These are phyloP conservation scores for Ceratina calcarata DNA, from an alignment of 1,140 invertebrate genomes.

Conservation along the genomic window DNA sequence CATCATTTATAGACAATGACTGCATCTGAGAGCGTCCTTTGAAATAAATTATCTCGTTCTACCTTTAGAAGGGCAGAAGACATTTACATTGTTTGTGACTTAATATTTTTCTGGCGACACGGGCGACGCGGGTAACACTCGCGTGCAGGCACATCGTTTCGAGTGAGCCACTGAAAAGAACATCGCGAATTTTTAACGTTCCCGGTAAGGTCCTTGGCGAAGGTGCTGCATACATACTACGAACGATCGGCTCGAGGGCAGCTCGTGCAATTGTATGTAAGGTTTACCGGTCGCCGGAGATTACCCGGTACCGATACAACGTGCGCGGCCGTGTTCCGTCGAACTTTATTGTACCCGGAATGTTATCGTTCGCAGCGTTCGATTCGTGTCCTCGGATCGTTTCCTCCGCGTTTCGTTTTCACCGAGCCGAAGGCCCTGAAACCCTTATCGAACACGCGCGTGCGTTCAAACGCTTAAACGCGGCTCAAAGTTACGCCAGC, in stretches of 20 bases:
- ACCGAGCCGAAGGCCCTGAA: background rate
- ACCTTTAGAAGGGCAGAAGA: no score
- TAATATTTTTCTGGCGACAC: background rate
- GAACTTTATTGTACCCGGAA: slow-evolving; percentile 46
- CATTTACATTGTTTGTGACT: no score
- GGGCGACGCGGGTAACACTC: slow-evolving; percentile 19
- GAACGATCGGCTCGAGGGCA: slow-evolving; percentile 2
- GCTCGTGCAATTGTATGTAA: slow-evolving; percentile 27
- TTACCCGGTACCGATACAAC: slow-evolving; percentile 43
- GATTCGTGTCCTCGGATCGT: slow-evolving; percentile 45
- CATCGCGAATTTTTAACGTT: slow-evolving; percentile 31
- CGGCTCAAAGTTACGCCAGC: background rate
- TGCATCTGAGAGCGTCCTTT: no score
- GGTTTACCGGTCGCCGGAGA: slow-evolving; percentile 17
- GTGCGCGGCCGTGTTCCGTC: slow-evolving; percentile 38
- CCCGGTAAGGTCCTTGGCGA: background rate
- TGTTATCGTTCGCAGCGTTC: slow-evolving; percentile 46
- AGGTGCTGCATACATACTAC: background rate
- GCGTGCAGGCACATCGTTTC: slow-evolving; percentile 58
- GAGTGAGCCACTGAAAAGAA: background rate
- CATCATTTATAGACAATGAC: no score
- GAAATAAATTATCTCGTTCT: no score
- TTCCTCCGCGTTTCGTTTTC: slow-evolving; percentile 14
- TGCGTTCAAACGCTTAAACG: background rate
- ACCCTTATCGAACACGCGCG: slow-evolving; percentile 20